These are phyloP conservation scores for Littorina saxatilis DNA, from an alignment of 1,140 invertebrate species.

Conservation along the genomic window DNA sequence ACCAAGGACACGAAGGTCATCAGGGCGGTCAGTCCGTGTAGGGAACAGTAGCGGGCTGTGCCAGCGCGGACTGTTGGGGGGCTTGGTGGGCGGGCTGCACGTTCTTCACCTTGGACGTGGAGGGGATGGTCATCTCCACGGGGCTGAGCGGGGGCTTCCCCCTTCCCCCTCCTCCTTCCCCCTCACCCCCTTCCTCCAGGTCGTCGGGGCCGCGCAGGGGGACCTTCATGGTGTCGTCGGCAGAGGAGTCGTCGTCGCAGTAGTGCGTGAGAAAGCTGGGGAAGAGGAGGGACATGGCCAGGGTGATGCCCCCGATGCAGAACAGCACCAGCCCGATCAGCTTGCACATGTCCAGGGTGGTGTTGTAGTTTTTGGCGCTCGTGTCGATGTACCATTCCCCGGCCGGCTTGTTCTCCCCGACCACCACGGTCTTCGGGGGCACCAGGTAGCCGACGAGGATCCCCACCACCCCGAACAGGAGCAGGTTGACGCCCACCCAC, in stretches of 20 bases:
- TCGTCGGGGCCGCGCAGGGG: constrained; percentile 43
- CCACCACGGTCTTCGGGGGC: constrained; percentile 75
- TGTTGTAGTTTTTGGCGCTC: constrained; percentile 76
- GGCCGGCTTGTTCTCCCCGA: constrained; percentile 69
- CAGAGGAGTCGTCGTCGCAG: constrained; percentile 72
- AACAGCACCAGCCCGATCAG: constrained; percentile 78
- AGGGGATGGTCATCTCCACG: constrained; percentile 68
- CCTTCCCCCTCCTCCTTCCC: constrained; percentile 46
- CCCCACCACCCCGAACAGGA: constrained; percentile 76
- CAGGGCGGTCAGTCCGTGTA: constrained; percentile 38
- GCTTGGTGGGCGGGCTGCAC: constrained; percentile 66
- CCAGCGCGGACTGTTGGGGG: constrained; percentile 47
- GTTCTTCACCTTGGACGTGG: constrained; percentile 66
- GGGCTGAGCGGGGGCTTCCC: constrained; percentile 63
- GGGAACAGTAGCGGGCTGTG: constrained; percentile 10
- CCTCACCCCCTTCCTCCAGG: constrained; percentile 38
- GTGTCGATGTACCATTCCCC: constrained; percentile 76
- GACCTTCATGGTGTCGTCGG: constrained; percentile 58
- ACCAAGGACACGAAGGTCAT: too few relatives aligned
- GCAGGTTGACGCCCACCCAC: constrained; percentile 76
- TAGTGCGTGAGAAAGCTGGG: constrained; percentile 76
- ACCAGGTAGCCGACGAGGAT: constrained; percentile 78
- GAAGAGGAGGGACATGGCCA: constrained; percentile 76
- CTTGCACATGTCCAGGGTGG: constrained; percentile 78
- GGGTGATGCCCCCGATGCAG: constrained; percentile 77